Conservation (phyloP, 2,888 invertebrate species). For the Napeogenes sylphis region DNA sequence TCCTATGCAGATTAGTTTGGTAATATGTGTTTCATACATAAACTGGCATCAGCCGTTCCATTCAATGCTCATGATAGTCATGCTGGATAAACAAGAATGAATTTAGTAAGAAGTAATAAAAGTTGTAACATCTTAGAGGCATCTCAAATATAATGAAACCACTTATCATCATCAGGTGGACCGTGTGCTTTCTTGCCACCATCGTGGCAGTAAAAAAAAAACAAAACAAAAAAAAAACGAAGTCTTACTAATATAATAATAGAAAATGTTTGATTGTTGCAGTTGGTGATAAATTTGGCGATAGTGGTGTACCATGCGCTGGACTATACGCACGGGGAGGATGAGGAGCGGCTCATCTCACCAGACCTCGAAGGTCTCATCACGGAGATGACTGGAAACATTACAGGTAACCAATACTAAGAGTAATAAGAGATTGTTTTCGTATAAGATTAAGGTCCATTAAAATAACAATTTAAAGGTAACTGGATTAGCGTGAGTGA, state of each 20-base stretch:
- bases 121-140: background rate
- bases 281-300: slow-evolving; percentile 89
- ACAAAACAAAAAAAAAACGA: too few species aligned
- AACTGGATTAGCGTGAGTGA: slow-evolving; percentile 28
- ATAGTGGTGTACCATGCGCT: slow-evolving; percentile 91
- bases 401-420: slow-evolving; percentile 50
- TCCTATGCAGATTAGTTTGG: slow-evolving; percentile 39
- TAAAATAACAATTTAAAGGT: background rate
- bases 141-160: too few species aligned
- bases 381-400: slow-evolving; percentile 88
- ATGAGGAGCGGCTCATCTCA: slow-evolving; percentile 91
- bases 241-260: too few species aligned
- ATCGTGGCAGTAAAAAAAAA: too few species aligned
- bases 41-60: slow-evolving; percentile 44
- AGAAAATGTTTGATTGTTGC: slow-evolving; percentile 51
- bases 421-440: background rate
- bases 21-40: slow-evolving; percentile 36
- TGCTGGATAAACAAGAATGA: slow-evolving; percentile 36
- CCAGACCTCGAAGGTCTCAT: slow-evolving; percentile 91
- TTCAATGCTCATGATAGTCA: slow-evolving; percentile 53
- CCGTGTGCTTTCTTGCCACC: too few species aligned
- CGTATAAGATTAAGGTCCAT: background rate
- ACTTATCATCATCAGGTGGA: too few species aligned
- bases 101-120: slow-evolving; percentile 20
- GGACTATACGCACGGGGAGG: slow-evolving; percentile 90